A percentile compares a stretch with the other conserved stretches of the same genome.
These are phyloP conservation scores for Labrus mixtus DNA, from an alignment of 2,113 vertebrate species.

Conservation along the genomic window DNA sequence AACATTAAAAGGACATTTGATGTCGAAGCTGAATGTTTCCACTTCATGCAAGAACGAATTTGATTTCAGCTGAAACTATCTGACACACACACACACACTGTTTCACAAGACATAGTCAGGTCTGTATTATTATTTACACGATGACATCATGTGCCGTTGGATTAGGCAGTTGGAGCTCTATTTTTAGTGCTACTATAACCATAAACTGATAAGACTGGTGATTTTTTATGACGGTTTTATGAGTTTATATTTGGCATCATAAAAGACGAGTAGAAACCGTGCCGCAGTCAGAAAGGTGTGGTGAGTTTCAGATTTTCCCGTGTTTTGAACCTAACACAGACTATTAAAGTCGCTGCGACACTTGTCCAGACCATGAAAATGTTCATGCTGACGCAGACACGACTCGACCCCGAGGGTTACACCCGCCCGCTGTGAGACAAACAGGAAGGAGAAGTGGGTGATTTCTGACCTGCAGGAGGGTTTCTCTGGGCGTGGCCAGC, in stretches of 20 bases:
- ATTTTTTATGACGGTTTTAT: background rate
- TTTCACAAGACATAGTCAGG: background rate
- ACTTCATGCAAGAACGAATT: too few species aligned
- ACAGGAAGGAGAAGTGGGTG: slow-evolving; percentile 54
- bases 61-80: too few species aligned
- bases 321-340: slow-evolving; percentile 2
- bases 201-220: background rate
- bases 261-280: background rate
- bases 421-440: slow-evolving; percentile 27
- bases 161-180: background rate
- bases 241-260: background rate
- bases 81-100: too few species aligned
- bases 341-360: background rate
- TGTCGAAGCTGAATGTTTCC: background rate
- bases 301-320: background rate
- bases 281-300: background rate
- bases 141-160: background rate
- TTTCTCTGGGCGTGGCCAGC: slow-evolving; percentile 85
- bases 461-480: slow-evolving; percentile 82
- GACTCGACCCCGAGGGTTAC: background rate
- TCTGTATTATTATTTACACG: background rate
- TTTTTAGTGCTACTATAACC: slow-evolving; percentile 1
- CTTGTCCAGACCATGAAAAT: slow-evolving; percentile 28
- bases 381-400: slow-evolving; percentile 11
- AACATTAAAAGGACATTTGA: too few species aligned